Conservation (phyloP, 2,888 invertebrate species). For the Protodeltote pygarga region DNA sequence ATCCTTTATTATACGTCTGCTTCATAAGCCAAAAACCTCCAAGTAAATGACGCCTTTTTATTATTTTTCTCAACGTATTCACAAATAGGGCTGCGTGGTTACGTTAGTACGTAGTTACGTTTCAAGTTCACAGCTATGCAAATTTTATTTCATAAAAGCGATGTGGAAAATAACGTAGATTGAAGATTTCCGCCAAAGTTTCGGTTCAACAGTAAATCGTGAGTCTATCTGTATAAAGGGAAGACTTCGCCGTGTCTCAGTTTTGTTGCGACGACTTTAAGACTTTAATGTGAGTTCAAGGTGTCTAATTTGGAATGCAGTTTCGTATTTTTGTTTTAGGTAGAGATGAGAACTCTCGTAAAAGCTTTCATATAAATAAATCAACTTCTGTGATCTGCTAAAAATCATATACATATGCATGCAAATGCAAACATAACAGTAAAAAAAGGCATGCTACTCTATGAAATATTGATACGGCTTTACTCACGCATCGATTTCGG, state of each 20-base stretch:
- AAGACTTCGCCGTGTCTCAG: neutral
- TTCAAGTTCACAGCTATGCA: slow-evolving; percentile 46
- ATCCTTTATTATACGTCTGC: neutral
- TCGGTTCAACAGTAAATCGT: slow-evolving; percentile 28
- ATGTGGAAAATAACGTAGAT: slow-evolving; percentile 55
- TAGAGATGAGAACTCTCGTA: neutral
- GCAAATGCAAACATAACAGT: too few relatives aligned
- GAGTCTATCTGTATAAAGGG: slow-evolving; percentile 23
- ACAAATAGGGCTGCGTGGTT: slow-evolving; percentile 1
- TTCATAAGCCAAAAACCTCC: slow-evolving; percentile 5
- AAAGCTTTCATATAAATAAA: too few relatives aligned
- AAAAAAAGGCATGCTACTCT: too few relatives aligned
- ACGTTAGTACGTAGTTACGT: slow-evolving; percentile 14
- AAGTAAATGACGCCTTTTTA: slow-evolving; percentile 6
- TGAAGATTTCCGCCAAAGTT: slow-evolving; percentile 52
- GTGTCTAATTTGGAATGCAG: slow-evolving; percentile 21
- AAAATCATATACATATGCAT: too few relatives aligned
- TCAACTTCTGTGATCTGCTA: too few relatives aligned
- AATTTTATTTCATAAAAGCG: slow-evolving; percentile 55
- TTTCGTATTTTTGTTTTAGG: slow-evolving; percentile 8
- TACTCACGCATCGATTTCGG: too few relatives aligned
- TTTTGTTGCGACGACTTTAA: slow-evolving; percentile 7
- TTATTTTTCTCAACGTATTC: neutral
- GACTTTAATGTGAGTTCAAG: slow-evolving; percentile 12
- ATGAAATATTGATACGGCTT: too few relatives aligned